Percentiles rank a stretch among this genome's conserved stretches.
Evolutionary conservation across 1,140 invertebrate genomes (phyloP).

Genomic region (Brachionus paranguensis): DNA sequence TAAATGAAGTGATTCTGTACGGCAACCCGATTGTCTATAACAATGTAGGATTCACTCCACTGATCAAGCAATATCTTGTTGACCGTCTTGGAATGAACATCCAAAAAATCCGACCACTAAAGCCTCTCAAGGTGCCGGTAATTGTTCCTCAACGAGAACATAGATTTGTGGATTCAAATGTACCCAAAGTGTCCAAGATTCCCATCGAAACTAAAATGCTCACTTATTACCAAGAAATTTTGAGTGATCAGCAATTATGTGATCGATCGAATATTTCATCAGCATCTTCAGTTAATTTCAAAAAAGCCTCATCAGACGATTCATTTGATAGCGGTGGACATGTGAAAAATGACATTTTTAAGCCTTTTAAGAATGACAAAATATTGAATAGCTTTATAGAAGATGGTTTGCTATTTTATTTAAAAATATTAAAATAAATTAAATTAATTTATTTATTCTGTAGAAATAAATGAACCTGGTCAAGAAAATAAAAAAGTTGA

Average conservation of each 20-base stretch:
- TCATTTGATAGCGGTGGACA: constrained; percentile 15
- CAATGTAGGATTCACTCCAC: constrained; percentile 51
- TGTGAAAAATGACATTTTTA: constrained; percentile 19
- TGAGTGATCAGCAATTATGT: not conserved
- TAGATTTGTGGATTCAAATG: not conserved
- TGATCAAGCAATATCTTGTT: constrained; percentile 49
- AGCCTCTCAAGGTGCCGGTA: constrained; percentile 16
- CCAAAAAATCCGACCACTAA: constrained; percentile 42
- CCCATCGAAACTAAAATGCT: constrained; percentile 15
- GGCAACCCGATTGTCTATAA: constrained; percentile 51
- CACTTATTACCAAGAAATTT: constrained; percentile 25
- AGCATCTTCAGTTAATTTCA: not conserved
- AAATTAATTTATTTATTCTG: not conserved
- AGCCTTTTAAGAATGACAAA: constrained; percentile 20
- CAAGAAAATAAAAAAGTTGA: not conserved
- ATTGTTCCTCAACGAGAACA: not conserved
- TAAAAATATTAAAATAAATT: not conserved
- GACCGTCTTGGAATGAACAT: constrained; percentile 50
- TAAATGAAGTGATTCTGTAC: constrained; percentile 50
- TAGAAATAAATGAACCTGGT: not conserved
- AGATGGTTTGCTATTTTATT: not conserved
- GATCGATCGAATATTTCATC: constrained; percentile 2
- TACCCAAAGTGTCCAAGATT: constrained; percentile 9
- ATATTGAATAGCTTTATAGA: constrained; percentile 14
- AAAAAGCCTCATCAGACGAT: not conserved